Conservation (phyloP, 2,888 invertebrate genomes). For the Agrotis clavis region DNA sequence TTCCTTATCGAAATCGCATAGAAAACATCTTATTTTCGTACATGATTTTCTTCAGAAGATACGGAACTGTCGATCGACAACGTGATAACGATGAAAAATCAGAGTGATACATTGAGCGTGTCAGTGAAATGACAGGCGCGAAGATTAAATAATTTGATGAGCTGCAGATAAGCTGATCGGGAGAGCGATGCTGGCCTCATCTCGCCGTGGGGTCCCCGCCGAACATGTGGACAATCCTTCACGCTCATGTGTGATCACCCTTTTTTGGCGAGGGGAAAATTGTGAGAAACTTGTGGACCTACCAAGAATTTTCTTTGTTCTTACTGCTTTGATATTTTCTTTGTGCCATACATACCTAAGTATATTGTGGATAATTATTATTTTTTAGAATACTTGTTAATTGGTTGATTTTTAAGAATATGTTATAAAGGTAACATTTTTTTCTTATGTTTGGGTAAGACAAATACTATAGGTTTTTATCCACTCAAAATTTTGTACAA, state of each 20-base stretch:
- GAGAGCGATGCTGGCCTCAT: slow-evolving; percentile 73
- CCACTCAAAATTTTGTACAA: not conserved
- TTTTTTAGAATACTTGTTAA: not conserved
- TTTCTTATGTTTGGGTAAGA: no score
- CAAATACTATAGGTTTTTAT: not conserved
- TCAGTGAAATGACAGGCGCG: slow-evolving; percentile 84
- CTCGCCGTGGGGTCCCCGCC: slow-evolving; percentile 77
- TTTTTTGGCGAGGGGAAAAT: slow-evolving; percentile 83
- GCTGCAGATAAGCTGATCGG: slow-evolving; percentile 83
- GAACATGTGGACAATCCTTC: slow-evolving; percentile 91
- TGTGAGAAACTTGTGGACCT: slow-evolving; percentile 75
- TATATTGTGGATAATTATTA: not conserved
- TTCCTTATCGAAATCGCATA: not conserved
- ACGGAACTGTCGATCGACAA: slow-evolving; percentile 20
- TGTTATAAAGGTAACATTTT: not conserved
- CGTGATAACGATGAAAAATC: slow-evolving; percentile 47
- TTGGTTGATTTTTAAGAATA: not conserved
- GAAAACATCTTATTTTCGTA: not conserved
- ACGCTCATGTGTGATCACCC: slow-evolving; percentile 91
- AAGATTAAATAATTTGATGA: slow-evolving; percentile 84
- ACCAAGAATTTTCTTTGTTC: slow-evolving; percentile 1
- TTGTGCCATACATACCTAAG: no score
- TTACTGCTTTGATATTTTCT: not conserved
- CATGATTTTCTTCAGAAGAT: slow-evolving; percentile 11
- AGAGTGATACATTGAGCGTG: slow-evolving; percentile 82